Evolutionary conservation across 2,797 vertebrate genomes (phyloP), one percentile per base, ranked within the genome.

Genomic region (Xenentodon cancila): DNA sequence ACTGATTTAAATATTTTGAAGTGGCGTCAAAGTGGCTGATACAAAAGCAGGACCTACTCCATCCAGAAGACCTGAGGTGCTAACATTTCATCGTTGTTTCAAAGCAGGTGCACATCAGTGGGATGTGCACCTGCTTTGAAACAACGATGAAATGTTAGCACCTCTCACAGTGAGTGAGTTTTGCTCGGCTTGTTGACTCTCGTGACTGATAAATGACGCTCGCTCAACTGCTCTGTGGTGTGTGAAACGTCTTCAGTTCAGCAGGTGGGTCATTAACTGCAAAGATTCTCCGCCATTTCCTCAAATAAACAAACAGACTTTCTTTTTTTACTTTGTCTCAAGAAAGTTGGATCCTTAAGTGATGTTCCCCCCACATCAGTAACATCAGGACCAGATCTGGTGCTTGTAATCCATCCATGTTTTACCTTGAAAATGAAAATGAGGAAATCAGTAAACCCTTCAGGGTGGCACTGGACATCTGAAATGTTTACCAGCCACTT

Each of bases 161-260:
- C n/a, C n/a, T n/a, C n/a, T n/a, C n/a, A n/a, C n/a, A n/a, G n/a
- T n/a, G n/a, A 59, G 40, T 37, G 48, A 54, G 51, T 45, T 50
- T 37, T 44, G 53, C 21, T 34, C 48, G 40, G 44, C 45, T 60
- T 30, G 61, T 72, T 72, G 34, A 75, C 51, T 69, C 47, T 19
- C 15, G 68, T 68, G 67, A 3, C 59, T 42, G 42, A 55, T 56
- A 2, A 56, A 25, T 42, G 3, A 30, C 16, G 17, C 43, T 20
- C 52, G 25, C 5, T 16, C 20, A n/a, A 62, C 25, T 20, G 15
- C 48, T 19, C 32, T 3, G 58, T 20, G 47, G 44, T 37, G 45
- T 50, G 52, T 44, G 27, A 61, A 58, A 49, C 9, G 8, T 25
- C 40, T 43, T 1, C 20, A 53, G 25, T 30, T 65, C 43, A 59